These are phyloP conservation scores for Sarcophaga carnaria DNA, from an alignment of 2,888 invertebrate species.

Conservation along the genomic window DNA sequence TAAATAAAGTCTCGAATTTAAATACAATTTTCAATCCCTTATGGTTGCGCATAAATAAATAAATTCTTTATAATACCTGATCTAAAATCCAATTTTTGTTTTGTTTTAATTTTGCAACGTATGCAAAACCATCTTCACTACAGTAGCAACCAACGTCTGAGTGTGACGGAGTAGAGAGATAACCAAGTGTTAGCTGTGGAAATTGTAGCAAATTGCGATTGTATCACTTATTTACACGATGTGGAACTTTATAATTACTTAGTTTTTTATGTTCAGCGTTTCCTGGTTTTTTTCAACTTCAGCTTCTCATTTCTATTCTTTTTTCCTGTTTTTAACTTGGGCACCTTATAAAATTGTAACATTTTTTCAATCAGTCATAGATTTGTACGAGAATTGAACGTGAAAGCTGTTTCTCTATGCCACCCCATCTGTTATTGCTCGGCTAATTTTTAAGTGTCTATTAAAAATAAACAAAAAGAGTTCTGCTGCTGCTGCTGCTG, in stretches of 20 bases:
- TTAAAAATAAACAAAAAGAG: slow-evolving; percentile 15
- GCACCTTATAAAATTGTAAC: slow-evolving; percentile 4
- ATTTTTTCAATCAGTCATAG: not conserved
- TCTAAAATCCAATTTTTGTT: not conserved
- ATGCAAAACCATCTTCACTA: not conserved
- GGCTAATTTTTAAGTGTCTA: slow-evolving; percentile 36
- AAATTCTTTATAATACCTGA: slow-evolving; percentile 10
- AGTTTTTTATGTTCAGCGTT: not conserved
- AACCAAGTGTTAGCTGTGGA: not conserved
- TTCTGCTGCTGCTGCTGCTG: not conserved
- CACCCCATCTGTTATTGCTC: not conserved
- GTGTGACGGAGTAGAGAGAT: not conserved
- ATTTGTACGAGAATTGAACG: not conserved
- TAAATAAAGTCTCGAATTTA: too few species aligned
- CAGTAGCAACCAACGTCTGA: not conserved
- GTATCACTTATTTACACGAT: slow-evolving; percentile 8
- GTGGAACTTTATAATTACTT: slow-evolving; percentile 10
- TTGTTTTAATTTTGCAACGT: not conserved
- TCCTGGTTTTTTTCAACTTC: not conserved
- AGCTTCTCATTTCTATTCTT: not conserved
- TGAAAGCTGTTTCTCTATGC: not conserved
- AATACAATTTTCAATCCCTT: too few species aligned
- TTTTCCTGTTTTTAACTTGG: not conserved
- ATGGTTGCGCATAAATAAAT: not conserved
- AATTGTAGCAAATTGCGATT: slow-evolving; percentile 14